Base-by-base conservation (phyloP, 2,797 vertebrate genomes). In the Megaceryle alcyon region DNA sequence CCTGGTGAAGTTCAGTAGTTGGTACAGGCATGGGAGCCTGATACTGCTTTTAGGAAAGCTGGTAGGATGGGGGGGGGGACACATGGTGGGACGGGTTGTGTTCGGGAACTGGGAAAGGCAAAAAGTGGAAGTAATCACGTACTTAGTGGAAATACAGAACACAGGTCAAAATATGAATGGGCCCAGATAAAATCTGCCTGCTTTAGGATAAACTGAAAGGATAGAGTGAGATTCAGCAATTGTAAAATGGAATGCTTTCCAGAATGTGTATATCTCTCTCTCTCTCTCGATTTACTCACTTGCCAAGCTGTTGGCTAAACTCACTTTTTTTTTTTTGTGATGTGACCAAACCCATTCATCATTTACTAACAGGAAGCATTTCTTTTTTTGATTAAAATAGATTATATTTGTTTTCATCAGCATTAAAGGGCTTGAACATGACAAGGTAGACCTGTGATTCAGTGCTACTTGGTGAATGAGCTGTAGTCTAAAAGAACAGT, bases 1-100 rank as follows among this genome's bases (percentile, higher is more conserved):
- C 7, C 4, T 70, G 21, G 13, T 77, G 65, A 14, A 26, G 56
- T 64, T 56, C 14, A 33, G 3, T 17, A 31, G 39, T 7, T 39
- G 22, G 1, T 48, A 83, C 19, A 44, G 44, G 41, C 12, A 3
- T 5, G 43, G 35, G n/a, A 31, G 10, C 10, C 19, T 83, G 41
- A 7, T 49, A 0, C 21, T 78, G 61, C 8, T 39, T 9, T 77
- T 49, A 23, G 48, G 49, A 33, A 70, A 64, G 53, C 65, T 60
- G 41, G 4, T 39, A 9, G 39, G 33, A 6, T 54, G 46, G 9
- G 5, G 2, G 5, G 2, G 8, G 7, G 9, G 10, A 8, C 12
- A 21, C 23, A 9, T 10, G 13, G 15, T 4, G 8, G 2, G 9
- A 8, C 2, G 12, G 14, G 5, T 48, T 54, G 4, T 43, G 0